Conservation (phyloP, 2,113 vertebrate genomes). For the Cheirogaleus medius region DNA sequence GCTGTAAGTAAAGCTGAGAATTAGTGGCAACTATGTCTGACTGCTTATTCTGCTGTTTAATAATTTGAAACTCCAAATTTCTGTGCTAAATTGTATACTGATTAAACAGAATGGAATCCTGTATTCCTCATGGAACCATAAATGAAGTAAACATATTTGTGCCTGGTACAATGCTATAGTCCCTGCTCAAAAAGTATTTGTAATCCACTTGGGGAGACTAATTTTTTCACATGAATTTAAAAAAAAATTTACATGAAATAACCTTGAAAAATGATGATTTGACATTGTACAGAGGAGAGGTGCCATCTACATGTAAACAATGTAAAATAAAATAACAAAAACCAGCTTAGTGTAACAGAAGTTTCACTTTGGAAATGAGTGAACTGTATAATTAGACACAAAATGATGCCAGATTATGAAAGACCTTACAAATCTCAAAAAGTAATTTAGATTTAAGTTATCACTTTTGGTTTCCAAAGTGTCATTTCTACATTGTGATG, state of each 20-base stretch:
- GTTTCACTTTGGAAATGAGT: not conserved
- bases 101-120: not conserved
- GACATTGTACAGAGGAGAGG: not conserved
- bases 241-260: not conserved
- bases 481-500: not conserved
- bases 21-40: not conserved
- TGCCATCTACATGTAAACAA: not conserved
- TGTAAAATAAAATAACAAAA: not conserved
- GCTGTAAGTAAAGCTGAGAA: not conserved
- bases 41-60: not conserved
- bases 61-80: not conserved
- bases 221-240: not conserved
- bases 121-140: not conserved
- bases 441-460: not conserved
- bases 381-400: not conserved
- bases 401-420: not conserved
- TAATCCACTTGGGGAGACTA: not conserved
- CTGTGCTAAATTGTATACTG: not conserved
- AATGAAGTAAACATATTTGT: not conserved
- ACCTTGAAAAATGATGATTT: not conserved
- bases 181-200: not conserved
- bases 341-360: not conserved
- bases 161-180: not conserved
- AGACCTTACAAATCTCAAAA: not conserved
- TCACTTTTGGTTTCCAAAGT: not conserved